These are phyloP conservation scores for Helarctos malayanus DNA, from an alignment of 2,797 vertebrate species.

Conservation along the genomic window DNA sequence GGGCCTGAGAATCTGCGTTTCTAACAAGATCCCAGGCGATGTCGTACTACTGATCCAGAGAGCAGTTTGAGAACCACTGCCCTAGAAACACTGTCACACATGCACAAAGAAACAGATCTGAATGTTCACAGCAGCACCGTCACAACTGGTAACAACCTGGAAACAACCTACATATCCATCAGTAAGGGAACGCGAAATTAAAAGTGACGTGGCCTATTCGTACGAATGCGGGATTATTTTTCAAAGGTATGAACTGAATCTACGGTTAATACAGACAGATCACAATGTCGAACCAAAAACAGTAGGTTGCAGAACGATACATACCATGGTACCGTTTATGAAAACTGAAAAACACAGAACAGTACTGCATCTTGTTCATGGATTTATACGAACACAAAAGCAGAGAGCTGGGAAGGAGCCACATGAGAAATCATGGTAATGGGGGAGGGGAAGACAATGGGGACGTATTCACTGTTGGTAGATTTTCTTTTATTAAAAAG, in stretches of 20 bases:
- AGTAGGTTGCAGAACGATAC: background rate
- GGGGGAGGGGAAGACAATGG: constrained; percentile 46
- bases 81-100: constrained; percentile 26
- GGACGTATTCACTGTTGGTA: background rate
- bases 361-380: background rate
- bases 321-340: constrained; percentile 31
- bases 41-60: background rate
- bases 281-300: background rate
- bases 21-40: background rate
- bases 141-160: background rate
- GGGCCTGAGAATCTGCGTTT: background rate
- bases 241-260: background rate
- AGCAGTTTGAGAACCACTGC: constrained; percentile 50
- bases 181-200: background rate
- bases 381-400: background rate
- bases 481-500: constrained; percentile 44
- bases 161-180: background rate
- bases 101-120: background rate
- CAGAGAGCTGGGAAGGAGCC: background rate
- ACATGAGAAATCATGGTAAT: background rate
- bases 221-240: background rate
- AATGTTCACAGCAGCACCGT: background rate
- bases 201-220: background rate
- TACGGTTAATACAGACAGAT: background rate
- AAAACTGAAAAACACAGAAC: constrained; percentile 54